Evolutionary conservation across 2,797 vertebrate species (phyloP), one percentile per base, ranked within the genome.

Genomic region (Tadarida brasiliensis): DNA sequence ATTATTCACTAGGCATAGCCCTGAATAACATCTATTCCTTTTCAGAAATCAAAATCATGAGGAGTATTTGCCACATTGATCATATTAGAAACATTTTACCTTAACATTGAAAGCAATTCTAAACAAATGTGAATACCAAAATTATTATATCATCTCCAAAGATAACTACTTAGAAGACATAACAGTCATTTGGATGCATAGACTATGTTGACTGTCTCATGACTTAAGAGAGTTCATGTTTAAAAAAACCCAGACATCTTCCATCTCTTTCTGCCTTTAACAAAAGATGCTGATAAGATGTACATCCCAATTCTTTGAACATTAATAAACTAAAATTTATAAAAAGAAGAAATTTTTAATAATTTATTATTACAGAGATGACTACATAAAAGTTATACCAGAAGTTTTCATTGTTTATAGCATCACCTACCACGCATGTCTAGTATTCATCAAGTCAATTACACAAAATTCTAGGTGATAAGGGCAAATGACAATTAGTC

Each of bases 391-490:
- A 91, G 30, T 73, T 78, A 78, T 19, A 47, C 8, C 19, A 28
- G 33, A 70, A 92, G 30, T 15, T 28, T 81, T 35, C 39, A 80
- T 54, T 88, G 17, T 89, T 93, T 54, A 71, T 77, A 2, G 35
- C 6, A 93, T n/a, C 16, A 93, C 3, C 57, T 91, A 76, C 24
- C 33, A 93, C 24, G 39, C 22, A 82, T 51, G 28, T n/a, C 81
- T 30, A 49, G 2, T 51, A 63, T 9, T 82, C 68, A 87, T 57
- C 61, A 85, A 39, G 49, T 87, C 67, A 88, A 19, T 87, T 88
- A 90, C 44, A 19, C 33, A 39, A 54, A 95, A 59, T 96, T 91
- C 96, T 24, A 71, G 39, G 63, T 84, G 49, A 78, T 94, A 96
- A 90, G n/a, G 20, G 39, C 4, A 91, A 83, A 63, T 47, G 76